Evolutionary conservation across 2,113 vertebrate species (phyloP).

Genomic region (Leiothrix lutea): DNA sequence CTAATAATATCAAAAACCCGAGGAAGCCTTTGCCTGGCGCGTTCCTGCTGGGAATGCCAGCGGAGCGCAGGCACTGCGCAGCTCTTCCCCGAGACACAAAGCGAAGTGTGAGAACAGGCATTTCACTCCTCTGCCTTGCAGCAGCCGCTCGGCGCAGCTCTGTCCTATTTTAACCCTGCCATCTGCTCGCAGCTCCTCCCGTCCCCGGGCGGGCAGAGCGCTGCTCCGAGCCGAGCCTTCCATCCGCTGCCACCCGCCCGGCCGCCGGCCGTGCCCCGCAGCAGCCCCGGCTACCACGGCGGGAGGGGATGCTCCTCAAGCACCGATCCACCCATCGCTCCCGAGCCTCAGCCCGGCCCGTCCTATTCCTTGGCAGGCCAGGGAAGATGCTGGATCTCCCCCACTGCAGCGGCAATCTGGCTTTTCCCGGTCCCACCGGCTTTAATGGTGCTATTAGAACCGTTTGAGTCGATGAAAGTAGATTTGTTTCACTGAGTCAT

Average conservation of each 20-base stretch:
- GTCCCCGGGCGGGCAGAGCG: not conserved
- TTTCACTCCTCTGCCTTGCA: constrained; percentile 13
- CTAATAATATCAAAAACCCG: not conserved
- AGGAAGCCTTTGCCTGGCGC: not conserved
- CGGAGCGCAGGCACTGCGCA: not conserved
- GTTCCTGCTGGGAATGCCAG: not conserved
- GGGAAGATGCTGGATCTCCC: not conserved
- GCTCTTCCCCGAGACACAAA: constrained; percentile 10
- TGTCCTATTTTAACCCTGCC: constrained; percentile 62
- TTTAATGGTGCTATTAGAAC: not conserved
- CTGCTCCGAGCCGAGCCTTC: not conserved
- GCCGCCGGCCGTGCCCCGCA: not conserved
- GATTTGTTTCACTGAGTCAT: constrained; percentile 51
- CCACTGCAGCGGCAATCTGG: not conserved
- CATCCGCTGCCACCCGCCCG: not conserved
- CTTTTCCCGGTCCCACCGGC: not conserved
- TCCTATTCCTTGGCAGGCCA: not conserved
- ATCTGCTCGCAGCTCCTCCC: constrained; percentile 31
- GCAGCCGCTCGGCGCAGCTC: not conserved
- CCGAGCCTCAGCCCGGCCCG: not conserved
- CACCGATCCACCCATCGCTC: fast-evolving
- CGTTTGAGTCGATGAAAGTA: not conserved
- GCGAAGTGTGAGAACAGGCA: constrained; percentile 37
- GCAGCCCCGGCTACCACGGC: fast-evolving
- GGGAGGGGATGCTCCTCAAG: fast-evolving